These are phyloP conservation scores for Drosophila rellima DNA, from an alignment of 2,888 invertebrate species.

Conservation along the genomic window DNA sequence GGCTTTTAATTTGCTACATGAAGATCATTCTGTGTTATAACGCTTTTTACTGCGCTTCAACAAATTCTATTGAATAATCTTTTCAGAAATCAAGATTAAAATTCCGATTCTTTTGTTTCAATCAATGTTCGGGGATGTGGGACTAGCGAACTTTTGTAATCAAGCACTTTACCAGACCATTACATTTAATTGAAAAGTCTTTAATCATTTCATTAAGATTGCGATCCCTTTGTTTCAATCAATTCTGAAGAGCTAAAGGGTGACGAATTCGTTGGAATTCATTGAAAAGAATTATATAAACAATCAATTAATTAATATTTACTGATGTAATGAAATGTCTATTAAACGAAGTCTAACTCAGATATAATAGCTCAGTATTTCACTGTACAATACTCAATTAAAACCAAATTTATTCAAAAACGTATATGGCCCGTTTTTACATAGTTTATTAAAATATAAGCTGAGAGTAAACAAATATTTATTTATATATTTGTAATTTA, in stretches of 20 bases:
- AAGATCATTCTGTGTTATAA: neutral
- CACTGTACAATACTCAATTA: no score
- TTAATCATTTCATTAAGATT: neutral
- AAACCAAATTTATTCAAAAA: no score
- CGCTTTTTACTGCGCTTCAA: no score
- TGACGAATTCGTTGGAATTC: neutral
- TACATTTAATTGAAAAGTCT: constrained; percentile 7
- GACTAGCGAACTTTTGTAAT: neutral
- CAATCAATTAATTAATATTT: constrained; percentile 26
- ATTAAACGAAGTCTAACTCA: no score
- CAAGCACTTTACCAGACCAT: neutral
- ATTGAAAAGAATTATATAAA: neutral
- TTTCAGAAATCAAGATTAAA: neutral
- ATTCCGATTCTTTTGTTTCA: constrained; percentile 6
- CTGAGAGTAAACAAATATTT: neutral
- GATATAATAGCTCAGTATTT: no score
- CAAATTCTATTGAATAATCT: constrained; percentile 10
- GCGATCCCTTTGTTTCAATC: constrained; percentile 6
- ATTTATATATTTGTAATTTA: neutral
- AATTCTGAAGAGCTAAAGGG: constrained; percentile 8
- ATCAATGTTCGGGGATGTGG: neutral
- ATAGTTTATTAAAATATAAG: neutral
- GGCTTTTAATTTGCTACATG: neutral
- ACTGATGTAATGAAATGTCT: neutral
- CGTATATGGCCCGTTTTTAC: no score